phyloP scores from a whole-genome alignment of 1,140 invertebrate species.

The Diprion similis region DNA sequence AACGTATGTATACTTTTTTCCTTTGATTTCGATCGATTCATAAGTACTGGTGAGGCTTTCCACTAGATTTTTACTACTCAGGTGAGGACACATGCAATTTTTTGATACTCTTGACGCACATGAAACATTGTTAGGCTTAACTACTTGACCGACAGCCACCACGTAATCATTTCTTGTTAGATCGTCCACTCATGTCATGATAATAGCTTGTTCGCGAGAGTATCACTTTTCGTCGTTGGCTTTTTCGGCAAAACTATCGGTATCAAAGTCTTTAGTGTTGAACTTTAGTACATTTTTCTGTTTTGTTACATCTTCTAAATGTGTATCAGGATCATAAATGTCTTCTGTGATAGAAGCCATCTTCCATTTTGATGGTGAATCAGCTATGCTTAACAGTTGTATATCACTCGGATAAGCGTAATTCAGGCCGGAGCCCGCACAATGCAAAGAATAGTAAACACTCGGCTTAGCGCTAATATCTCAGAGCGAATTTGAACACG shows the following conservation, averaged over 20 bases:
- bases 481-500: too few species aligned
- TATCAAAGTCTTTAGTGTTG: neutral
- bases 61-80: too few species aligned
- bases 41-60: too few species aligned
- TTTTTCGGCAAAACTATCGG: neutral
- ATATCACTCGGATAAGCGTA: neutral
- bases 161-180: neutral
- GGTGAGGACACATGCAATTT: neutral
- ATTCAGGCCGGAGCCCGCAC: slow-evolving; percentile 2
- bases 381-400: slow-evolving; percentile 7
- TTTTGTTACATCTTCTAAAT: neutral
- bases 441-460: slow-evolving; percentile 1
- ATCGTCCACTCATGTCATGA: neutral
- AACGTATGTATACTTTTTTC: too few species aligned
- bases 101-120: neutral
- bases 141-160: neutral
- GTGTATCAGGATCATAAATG: neutral
- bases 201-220: neutral
- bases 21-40: too few species aligned
- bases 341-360: neutral
- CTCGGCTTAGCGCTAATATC: too few species aligned
- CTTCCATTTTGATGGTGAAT: neutral
- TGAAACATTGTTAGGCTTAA: neutral
- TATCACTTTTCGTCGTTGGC: neutral
- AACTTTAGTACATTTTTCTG: neutral